Conservation (phyloP, 2,797 vertebrate species). For the Anas flavirostris region DNA sequence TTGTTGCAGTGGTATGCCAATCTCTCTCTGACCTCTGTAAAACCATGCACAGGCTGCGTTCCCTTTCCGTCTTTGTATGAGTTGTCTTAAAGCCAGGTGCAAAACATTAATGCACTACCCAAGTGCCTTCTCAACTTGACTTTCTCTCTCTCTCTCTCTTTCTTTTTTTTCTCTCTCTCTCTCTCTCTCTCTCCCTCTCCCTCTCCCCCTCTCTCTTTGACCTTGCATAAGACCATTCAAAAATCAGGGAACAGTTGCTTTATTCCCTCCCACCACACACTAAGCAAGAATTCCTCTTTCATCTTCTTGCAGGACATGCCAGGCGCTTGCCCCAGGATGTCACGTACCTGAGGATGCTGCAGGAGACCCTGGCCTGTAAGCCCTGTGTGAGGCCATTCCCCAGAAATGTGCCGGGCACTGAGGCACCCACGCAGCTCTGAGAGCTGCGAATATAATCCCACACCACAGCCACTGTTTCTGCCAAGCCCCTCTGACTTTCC, state of each 20-base stretch:
- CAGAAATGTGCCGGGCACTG: fast-evolving
- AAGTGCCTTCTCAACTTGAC: not conserved
- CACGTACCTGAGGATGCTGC: fast-evolving
- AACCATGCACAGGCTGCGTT: not conserved
- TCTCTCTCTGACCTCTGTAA: not conserved
- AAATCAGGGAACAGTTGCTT: not conserved
- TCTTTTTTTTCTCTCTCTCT: not conserved
- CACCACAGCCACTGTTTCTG: fast-evolving
- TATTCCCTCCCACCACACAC: not conserved
- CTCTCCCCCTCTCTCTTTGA: not conserved
- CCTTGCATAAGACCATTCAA: not conserved
- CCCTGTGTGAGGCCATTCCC: not conserved
- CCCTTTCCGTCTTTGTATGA: not conserved
- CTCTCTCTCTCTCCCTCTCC: not conserved
- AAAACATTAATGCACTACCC: not conserved
- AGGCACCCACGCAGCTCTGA: not conserved
- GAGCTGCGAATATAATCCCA: not conserved
- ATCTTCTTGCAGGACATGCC: not conserved
- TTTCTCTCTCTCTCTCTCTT: not conserved
- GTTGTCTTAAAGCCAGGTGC: not conserved
- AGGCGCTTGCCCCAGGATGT: not conserved
- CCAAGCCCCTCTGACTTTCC: not conserved
- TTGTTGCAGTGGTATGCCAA: not conserved
- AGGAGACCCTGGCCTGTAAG: not conserved
- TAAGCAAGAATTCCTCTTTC: not conserved